phyloP scores from a whole-genome alignment of 2,113 vertebrate genomes.

The Mirza zaza region DNA sequence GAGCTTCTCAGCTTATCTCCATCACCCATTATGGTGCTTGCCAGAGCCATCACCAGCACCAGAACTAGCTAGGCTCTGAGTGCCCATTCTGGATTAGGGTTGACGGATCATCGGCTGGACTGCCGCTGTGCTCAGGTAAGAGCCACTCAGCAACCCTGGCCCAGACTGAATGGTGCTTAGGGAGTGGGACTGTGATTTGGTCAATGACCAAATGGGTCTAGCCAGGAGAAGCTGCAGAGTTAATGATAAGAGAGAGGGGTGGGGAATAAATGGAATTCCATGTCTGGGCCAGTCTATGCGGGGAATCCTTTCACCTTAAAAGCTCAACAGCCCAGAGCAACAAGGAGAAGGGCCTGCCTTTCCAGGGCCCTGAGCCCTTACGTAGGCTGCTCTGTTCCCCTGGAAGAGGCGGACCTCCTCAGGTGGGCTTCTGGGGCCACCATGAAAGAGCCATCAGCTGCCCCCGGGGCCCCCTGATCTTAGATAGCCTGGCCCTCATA shows the following conservation, averaged over 20 bases:
- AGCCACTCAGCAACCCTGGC: not conserved
- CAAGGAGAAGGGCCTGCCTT: not conserved
- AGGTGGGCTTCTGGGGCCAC: not conserved
- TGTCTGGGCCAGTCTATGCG: not conserved
- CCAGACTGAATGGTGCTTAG: not conserved
- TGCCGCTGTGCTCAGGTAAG: not conserved
- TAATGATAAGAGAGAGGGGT: not conserved
- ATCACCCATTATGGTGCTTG: not conserved
- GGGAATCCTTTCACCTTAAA: not conserved
- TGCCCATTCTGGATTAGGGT: not conserved
- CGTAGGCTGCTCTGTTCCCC: fast-evolving
- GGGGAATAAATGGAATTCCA: not conserved
- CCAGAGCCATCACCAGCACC: not conserved
- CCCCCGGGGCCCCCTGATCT: not conserved
- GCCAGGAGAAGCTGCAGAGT: not conserved
- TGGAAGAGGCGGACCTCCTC: not conserved
- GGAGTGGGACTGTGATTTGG: not conserved
- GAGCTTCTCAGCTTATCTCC: not conserved
- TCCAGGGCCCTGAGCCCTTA: not conserved
- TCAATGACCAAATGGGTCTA: not conserved
- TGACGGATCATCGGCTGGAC: not conserved
- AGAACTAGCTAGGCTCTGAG: not conserved
- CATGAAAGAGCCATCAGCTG: not conserved
- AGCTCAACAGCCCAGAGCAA: not conserved
- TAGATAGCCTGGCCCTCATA: not conserved